Evolutionary conservation across 2,888 invertebrate genomes (phyloP), one percentile per base, ranked within the genome.

Genomic region (Eupithecia dodoneata): DNA sequence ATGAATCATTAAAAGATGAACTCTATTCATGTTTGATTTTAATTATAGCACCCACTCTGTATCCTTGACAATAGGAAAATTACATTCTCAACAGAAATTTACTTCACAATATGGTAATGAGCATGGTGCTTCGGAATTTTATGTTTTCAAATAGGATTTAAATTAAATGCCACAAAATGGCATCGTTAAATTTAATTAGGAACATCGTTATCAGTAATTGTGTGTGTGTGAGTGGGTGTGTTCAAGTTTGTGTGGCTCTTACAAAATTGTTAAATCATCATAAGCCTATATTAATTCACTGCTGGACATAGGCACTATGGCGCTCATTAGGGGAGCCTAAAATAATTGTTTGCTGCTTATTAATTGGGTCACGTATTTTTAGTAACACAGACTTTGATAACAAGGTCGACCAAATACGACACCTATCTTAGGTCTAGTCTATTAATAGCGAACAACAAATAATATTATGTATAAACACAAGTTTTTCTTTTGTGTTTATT

Each of bases 1-100:
- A 84, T 79, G 69, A 65, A 80, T 81, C 67, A 81, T 69, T 79
- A 80, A 81, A 82, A 42, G 73, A 76, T 80, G 74, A 77, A 80
- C 80, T 80, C 73, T 78, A 71, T 67, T 66, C 42, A 66, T 59
- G 30, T 63, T 76, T 77, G 42, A 76, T 79, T 80, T 77, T 12
- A 79, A 82, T 49, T 45, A 42, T 9, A n/a, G 15, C 47, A 49
- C 70, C 69, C 45, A 69, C 12, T 44, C 47, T n/a, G 2, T 15
- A 42, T 42, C 15, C 55, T 71, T 42, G 9, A 55, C 42, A 42
- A 42, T 30, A 71, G 15, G 42, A 66, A 12, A 30, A 63, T 63
- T 63, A 30, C 18, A 42, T 66, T 15, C 42, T 7, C 42, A 30
- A 15, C 6, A 66, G 42, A 66, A 7, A 42, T 66, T 66, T 15